These are phyloP conservation scores for Pimpla rufipes DNA, from an alignment of 2,888 invertebrate genomes.

Conservation along the genomic window DNA sequence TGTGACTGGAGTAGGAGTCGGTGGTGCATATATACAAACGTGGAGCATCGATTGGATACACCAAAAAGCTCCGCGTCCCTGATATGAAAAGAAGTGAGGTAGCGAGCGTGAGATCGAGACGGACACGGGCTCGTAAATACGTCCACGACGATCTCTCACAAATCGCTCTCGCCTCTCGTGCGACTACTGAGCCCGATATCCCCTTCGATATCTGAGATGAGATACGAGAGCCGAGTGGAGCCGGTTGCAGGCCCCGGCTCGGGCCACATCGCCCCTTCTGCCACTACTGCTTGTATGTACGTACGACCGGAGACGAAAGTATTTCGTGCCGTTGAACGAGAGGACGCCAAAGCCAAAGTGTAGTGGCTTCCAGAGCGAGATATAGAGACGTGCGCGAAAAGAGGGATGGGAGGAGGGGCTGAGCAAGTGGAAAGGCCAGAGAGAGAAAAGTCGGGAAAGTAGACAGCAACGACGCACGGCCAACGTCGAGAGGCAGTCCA, in stretches of 20 bases:
- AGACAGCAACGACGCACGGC: slow-evolving; percentile 63
- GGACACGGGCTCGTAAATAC: slow-evolving; percentile 80
- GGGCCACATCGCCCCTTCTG: slow-evolving; percentile 7
- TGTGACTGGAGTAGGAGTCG: neutral
- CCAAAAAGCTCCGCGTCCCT: slow-evolving; percentile 53
- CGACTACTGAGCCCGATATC: slow-evolving; percentile 66
- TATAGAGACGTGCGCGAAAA: slow-evolving; percentile 47
- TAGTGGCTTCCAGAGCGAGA: slow-evolving; percentile 53
- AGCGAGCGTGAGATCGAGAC: slow-evolving; percentile 70
- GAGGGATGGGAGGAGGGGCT: slow-evolving; percentile 43
- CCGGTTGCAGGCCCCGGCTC: slow-evolving; percentile 13
- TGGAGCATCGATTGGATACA: slow-evolving; percentile 57
- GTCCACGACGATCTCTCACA: slow-evolving; percentile 79
- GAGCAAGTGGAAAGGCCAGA: slow-evolving; percentile 57
- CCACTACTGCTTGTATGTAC: slow-evolving; percentile 39
- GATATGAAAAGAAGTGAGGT: slow-evolving; percentile 69
- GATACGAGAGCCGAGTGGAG: slow-evolving; percentile 72
- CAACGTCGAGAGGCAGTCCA: slow-evolving; percentile 80
- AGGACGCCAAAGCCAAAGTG: slow-evolving; percentile 54
- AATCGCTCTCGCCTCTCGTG: slow-evolving; percentile 76
- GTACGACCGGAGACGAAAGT: slow-evolving; percentile 59
- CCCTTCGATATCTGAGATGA: slow-evolving; percentile 75
- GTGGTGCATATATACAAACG: slow-evolving; percentile 6
- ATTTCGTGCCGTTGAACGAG: slow-evolving; percentile 64
- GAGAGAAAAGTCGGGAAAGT: slow-evolving; percentile 40